Evolutionary conservation across 2,113 vertebrate species (phyloP).

Genomic region (Prochilodus magdalenae): DNA sequence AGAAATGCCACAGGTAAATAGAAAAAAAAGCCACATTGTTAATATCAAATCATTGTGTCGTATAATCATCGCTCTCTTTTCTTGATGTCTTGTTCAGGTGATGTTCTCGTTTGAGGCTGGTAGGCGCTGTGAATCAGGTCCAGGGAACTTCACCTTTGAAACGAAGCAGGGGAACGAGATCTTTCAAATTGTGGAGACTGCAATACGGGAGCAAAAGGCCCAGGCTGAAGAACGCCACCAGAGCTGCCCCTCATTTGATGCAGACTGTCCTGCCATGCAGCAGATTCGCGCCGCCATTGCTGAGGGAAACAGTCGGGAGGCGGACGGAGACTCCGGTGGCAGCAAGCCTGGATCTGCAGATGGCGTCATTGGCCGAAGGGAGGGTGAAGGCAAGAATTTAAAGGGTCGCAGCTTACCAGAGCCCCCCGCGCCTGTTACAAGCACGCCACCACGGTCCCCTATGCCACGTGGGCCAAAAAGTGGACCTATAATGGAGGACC

Average conservation of each 20-base stretch:
- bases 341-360: constrained; percentile 77
- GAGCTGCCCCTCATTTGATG: constrained; percentile 72
- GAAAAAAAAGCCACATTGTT: too few relatives aligned
- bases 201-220: constrained; percentile 89
- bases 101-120: constrained; percentile 99
- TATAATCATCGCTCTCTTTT: not conserved
- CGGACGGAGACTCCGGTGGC: constrained; percentile 76
- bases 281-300: constrained; percentile 69
- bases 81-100: constrained; percentile 75
- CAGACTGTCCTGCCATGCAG: constrained; percentile 65
- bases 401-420: constrained; percentile 83
- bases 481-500: constrained; percentile 61
- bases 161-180: constrained; percentile 96
- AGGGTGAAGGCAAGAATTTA: constrained; percentile 61
- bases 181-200: constrained; percentile 89
- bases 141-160: constrained; percentile 97
- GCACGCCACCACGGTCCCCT: constrained; percentile 67
- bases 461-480: constrained; percentile 57
- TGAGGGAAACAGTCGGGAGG: constrained; percentile 69
- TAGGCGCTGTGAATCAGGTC: constrained; percentile 91
- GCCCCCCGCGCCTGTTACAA: constrained; percentile 66
- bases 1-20: too few relatives aligned
- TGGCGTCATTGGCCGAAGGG: constrained; percentile 73
- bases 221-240: constrained; percentile 79
- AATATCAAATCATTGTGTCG: not conserved